Evolutionary conservation across 2,888 invertebrate species (phyloP).

Genomic region (Drosophila macrospina): DNA sequence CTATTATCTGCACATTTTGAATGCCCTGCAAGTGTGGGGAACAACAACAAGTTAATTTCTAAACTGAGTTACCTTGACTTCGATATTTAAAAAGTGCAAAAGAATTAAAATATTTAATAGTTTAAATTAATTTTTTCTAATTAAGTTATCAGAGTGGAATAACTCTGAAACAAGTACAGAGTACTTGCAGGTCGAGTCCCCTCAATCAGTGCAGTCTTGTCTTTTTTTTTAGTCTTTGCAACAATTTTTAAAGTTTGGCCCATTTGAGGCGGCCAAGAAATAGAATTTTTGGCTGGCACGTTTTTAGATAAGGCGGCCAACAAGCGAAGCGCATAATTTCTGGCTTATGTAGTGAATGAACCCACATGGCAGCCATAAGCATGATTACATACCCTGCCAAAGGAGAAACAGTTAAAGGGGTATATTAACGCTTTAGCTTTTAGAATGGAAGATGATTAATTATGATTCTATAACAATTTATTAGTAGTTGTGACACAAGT

Average conservation of each 20-base stretch:
- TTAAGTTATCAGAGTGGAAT: neutral
- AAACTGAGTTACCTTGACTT: no score
- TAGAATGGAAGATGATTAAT: neutral
- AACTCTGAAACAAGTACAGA: neutral
- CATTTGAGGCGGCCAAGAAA: slow-evolving; percentile 52
- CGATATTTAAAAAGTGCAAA: no score
- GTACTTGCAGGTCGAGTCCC: neutral
- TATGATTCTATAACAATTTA: no score
- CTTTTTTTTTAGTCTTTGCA: slow-evolving; percentile 21
- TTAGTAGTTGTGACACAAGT: no score
- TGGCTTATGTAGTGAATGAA: slow-evolving; percentile 57
- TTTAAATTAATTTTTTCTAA: no score
- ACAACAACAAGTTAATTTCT: no score
- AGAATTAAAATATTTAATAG: no score
- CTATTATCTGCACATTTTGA: slow-evolving; percentile 30
- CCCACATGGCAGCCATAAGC: slow-evolving; percentile 59
- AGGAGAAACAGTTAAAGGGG: neutral
- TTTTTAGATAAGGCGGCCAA: slow-evolving; percentile 69
- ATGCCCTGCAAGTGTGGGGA: slow-evolving; percentile 15
- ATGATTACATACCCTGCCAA: slow-evolving; percentile 13
- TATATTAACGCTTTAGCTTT: neutral
- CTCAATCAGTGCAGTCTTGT: neutral
- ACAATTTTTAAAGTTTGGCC: slow-evolving; percentile 39
- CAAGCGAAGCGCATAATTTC: slow-evolving; percentile 44
- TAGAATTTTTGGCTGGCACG: slow-evolving; percentile 57